These are phyloP conservation scores for Lepisosteus osseus DNA, from an alignment of 2,113 vertebrate species.

Conservation along the genomic window DNA sequence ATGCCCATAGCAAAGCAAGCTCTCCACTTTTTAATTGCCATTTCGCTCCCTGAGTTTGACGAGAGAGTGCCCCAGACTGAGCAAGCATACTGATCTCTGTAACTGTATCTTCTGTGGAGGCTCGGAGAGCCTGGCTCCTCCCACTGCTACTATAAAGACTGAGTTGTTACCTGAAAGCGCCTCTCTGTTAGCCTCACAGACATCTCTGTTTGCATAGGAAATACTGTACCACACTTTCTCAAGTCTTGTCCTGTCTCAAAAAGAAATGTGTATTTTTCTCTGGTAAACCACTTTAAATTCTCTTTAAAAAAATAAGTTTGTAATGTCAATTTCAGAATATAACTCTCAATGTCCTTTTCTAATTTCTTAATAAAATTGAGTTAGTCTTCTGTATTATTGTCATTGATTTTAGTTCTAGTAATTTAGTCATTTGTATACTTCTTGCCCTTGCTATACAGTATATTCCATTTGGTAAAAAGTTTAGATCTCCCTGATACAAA, in stretches of 20 bases:
- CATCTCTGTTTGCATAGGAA: constrained; percentile 11
- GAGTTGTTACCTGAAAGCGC: constrained; percentile 16
- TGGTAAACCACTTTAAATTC: neutral
- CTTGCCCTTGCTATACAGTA: too few relatives aligned
- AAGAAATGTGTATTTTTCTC: neutral
- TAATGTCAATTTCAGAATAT: neutral
- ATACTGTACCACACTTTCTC: constrained; percentile 1
- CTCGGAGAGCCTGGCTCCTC: constrained; percentile 11
- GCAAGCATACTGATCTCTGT: constrained; percentile 4
- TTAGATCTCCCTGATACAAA: too few relatives aligned
- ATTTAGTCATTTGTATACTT: too few relatives aligned
- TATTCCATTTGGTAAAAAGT: too few relatives aligned
- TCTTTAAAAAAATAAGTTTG: neutral
- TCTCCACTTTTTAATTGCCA: constrained; percentile 8
- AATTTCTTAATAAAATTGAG: too few relatives aligned
- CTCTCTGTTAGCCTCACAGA: neutral
- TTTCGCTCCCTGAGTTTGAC: constrained; percentile 10
- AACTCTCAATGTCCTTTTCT: neutral
- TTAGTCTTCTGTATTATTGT: too few relatives aligned
- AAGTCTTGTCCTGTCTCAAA: neutral
- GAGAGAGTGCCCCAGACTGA: neutral
- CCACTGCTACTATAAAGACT: constrained; percentile 16
- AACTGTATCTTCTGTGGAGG: constrained; percentile 18
- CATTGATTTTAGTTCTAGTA: too few relatives aligned
- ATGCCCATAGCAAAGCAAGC: constrained; percentile 4